Conservation (phyloP, 2,113 vertebrate species). For the Bothrops jararaca region DNA sequence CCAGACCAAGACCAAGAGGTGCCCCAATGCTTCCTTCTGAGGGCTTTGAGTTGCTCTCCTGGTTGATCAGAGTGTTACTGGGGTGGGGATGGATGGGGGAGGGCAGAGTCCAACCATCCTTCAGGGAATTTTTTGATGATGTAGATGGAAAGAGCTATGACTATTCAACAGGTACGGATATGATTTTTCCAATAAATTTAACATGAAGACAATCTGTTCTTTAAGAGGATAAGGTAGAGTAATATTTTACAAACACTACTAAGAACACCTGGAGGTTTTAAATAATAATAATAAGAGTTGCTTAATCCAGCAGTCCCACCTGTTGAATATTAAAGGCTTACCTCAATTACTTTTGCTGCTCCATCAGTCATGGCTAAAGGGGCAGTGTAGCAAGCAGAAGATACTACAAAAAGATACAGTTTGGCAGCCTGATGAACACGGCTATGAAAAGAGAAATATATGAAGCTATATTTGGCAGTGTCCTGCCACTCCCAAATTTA, state of each 20-base stretch:
- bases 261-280: neutral
- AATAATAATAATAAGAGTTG: neutral
- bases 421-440: constrained; percentile 84
- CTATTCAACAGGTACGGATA: neutral
- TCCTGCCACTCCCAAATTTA: neutral
- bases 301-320: neutral
- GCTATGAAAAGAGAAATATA: constrained; percentile 59
- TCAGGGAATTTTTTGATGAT: neutral
- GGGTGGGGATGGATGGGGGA: neutral
- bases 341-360: constrained; percentile 87
- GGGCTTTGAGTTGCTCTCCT: neutral
- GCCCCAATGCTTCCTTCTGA: neutral
- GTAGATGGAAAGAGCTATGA: neutral
- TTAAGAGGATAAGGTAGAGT: neutral
- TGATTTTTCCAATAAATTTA: neutral
- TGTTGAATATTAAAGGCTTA: constrained; percentile 39
- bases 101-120: neutral
- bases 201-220: neutral
- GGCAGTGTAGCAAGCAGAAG: constrained; percentile 75
- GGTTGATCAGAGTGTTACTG: neutral
- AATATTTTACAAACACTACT: too few species aligned
- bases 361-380: constrained; percentile 88
- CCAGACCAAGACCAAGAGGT: neutral
- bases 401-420: constrained; percentile 77
- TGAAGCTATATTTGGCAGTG: neutral